Evolutionary conservation across 2,113 vertebrate species (phyloP).

Genomic region (Chauna torquata): DNA sequence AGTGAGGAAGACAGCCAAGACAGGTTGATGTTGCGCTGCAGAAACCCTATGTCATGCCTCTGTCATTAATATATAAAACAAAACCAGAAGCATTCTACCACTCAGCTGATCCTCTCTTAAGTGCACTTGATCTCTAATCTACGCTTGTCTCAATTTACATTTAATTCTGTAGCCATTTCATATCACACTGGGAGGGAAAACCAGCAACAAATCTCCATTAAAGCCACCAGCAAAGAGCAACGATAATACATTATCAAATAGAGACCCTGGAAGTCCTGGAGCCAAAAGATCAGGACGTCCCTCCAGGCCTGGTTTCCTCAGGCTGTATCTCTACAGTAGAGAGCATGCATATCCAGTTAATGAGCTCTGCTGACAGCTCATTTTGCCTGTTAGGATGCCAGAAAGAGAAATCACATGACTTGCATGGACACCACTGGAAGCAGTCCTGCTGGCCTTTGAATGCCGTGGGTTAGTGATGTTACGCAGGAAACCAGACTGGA

Average conservation of each 20-base stretch:
- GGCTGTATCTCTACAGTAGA: background rate
- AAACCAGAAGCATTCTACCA: background rate
- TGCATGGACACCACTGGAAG: background rate
- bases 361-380: background rate
- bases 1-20: background rate
- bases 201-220: background rate
- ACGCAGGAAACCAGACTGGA: background rate
- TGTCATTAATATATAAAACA: background rate
- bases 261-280: background rate
- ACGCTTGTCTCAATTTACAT: background rate
- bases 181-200: background rate
- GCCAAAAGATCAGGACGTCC: background rate
- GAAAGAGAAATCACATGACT: background rate
- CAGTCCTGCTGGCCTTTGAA: background rate
- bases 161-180: background rate
- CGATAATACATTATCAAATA: background rate
- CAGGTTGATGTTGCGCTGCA: background rate
- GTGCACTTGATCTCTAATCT: background rate
- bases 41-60: background rate
- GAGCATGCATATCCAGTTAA: background rate
- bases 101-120: background rate
- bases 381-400: background rate
- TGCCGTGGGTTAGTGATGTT: background rate
- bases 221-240: background rate
- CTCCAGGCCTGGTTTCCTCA: background rate